Evolutionary conservation across 2,797 vertebrate genomes (phyloP), one percentile per base, ranked within the genome.

Genomic region (Rousettus madagascariensis): DNA sequence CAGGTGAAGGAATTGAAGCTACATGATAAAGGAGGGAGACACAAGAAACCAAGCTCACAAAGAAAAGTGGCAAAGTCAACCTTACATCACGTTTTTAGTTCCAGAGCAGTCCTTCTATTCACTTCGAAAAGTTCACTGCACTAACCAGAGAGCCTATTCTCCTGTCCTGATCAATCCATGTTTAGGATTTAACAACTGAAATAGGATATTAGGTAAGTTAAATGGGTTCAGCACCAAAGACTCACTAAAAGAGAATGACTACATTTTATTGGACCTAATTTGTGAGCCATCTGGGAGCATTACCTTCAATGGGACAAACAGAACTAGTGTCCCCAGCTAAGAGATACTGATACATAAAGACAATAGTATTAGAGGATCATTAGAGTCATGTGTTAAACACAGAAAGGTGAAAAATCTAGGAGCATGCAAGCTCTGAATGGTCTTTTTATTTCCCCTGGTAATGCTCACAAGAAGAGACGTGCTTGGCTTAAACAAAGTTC

Each of bases 261-360:
- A 78, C 43, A 0, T 93, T 74, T 85, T 78, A 53, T 85, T 65
- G 87, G 72, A 86, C 71, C 89, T 95, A 1, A 97, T 90, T 84
- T 86, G 74, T 95, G 94, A 97, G 94, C 84, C 74, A 90, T 65
- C 92, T 94, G 95, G 93, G 93, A 94, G 49, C 74, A 59, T 85
- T 61, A 91, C 13, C 72, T 91, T 94, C 97, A 72, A 0, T 24
- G 95, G 93, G 66, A 90, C 87, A 33, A n/a, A 28, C 86, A 33
- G 38, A 9, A 69, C 49, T 82, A 71, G 74, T 53, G 77, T 94
- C 91, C 51, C 0, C 33, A 83, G 87, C 53, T 69, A 33, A 95
- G 91, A 96, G 79, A 46, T 43, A 36, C 33, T 77, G 65, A 95
- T 83, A 63, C 75, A 61, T 28, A 94, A 36, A 96, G 80, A 93